Percentiles rank a stretch among this genome's conserved stretches.
Conservation (phyloP, 2,888 invertebrate genomes). For the Mayetiola destructor region DNA sequence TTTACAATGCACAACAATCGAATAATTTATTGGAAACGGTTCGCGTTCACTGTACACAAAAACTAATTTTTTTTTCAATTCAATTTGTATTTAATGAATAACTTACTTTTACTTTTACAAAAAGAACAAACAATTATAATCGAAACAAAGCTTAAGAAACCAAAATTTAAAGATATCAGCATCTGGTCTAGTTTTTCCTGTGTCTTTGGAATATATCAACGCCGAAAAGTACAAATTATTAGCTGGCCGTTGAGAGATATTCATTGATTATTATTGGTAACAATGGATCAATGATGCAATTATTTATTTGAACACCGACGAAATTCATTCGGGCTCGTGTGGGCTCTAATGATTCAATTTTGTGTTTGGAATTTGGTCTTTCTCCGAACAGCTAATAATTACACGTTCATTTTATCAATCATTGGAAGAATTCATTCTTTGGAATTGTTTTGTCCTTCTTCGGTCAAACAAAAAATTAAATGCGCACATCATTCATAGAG, state of each 20-base stretch:
- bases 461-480: neutral
- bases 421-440: neutral
- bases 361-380: neutral
- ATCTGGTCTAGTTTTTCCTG: slow-evolving; percentile 35
- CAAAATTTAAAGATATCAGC: slow-evolving; percentile 17
- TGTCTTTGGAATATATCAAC: slow-evolving; percentile 28
- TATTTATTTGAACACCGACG: neutral
- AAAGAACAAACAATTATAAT: neutral
- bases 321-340: too few relatives aligned
- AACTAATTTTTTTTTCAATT: slow-evolving; percentile 5
- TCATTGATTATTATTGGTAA: neutral
- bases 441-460: too few relatives aligned
- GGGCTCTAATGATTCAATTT: too few relatives aligned
- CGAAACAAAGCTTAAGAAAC: neutral
- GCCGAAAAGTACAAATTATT: slow-evolving; percentile 4
- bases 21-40: too few relatives aligned
- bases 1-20: too few relatives aligned
- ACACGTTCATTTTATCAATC: neutral
- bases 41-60: too few relatives aligned
- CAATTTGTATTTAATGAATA: neutral
- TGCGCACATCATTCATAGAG: neutral
- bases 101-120: slow-evolving; percentile 1
- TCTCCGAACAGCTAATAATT: slow-evolving; percentile 1
- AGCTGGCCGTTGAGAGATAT: neutral
- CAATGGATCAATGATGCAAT: neutral